These are phyloP conservation scores for Adelognathus sp. DNA, from an alignment of 2,888 invertebrate genomes.

Conservation along the genomic window DNA sequence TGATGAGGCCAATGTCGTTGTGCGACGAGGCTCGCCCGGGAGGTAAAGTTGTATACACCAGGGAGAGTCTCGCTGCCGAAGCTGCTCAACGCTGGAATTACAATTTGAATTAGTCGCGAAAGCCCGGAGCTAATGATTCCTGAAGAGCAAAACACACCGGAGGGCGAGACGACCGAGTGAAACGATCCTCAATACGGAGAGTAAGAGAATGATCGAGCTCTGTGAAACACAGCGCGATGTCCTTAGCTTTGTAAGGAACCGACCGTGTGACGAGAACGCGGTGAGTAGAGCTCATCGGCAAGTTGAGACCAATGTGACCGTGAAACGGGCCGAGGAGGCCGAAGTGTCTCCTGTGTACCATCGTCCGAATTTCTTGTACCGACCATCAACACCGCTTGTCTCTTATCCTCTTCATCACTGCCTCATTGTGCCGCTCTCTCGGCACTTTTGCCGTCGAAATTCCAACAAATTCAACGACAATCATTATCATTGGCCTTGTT, in stretches of 20 bases:
- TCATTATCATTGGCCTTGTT: slow-evolving; percentile 27
- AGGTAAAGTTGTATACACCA: slow-evolving; percentile 11
- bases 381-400: slow-evolving; percentile 8
- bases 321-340: slow-evolving; percentile 62
- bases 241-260: slow-evolving; percentile 70
- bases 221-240: slow-evolving; percentile 62
- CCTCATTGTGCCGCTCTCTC: not conserved
- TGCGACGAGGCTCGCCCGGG: slow-evolving; percentile 29
- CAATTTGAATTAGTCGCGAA: slow-evolving; percentile 80
- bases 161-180: slow-evolving; percentile 52
- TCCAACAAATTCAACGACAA: slow-evolving; percentile 30
- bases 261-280: slow-evolving; percentile 22
- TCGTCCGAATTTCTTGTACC: slow-evolving; percentile 64
- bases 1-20: slow-evolving; percentile 74
- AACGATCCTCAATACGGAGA: slow-evolving; percentile 27
- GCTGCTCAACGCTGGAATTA: slow-evolving; percentile 71
- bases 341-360: slow-evolving; percentile 57
- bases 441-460: not conserved
- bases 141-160: slow-evolving; percentile 76
- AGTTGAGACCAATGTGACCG: slow-evolving; percentile 60
- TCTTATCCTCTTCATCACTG: not conserved
- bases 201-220: not conserved
- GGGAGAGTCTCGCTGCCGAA: slow-evolving; percentile 35
- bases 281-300: slow-evolving; percentile 20
- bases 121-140: slow-evolving; percentile 79